Base-by-base conservation (phyloP, 2,888 invertebrate species). In the Aspidiotus destructor region DNA sequence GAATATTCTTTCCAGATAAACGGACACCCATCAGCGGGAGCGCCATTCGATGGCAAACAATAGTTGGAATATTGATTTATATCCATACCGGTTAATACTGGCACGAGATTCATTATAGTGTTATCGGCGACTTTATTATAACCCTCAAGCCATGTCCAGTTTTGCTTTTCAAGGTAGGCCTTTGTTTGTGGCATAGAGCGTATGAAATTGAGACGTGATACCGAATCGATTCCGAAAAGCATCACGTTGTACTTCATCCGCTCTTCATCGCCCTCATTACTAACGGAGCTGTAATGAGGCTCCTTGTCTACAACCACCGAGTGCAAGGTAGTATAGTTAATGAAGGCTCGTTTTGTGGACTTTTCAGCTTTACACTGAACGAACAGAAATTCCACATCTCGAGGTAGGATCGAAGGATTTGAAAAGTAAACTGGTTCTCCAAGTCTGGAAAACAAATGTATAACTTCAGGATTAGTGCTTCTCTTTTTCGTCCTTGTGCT, bases 61-160 rank as follows among this genome's bases (percentile, higher is more conserved):
- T 70, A 70, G 54, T 70, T 69, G 9, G 55, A 44, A 44, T 74
- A 48, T 54, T 74, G 73, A 6, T 61, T 60, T 7, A 71, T 62
- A 15, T 69, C 83, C 71, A 82, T 80, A 1, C 93, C 94, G 0
- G 88, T 85, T 13, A 89, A 79, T 60, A 88, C 81, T 0, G 92
- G 90, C 83, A 92, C 87, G 62, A 95, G 78, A 77, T 95, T 96
- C 0, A 94, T 92, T 75, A 89, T 91, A 0, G 93, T 94, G 74
- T 94, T 94, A 75, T 93, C 93, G 8, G 86, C 91, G 71, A 89
- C 83, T 83, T 90, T 83, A 72, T 82, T 82, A 76, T 89, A 92
- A 1, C 89, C 92, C 72, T 85, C 82, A 76, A 87, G 81, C 70
- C 85, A 85, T 55, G 87, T 78, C 83, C 88, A 90, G 69, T 82